Conservation (phyloP, 2,888 invertebrate genomes). For the Pterobdella sp. region DNA sequence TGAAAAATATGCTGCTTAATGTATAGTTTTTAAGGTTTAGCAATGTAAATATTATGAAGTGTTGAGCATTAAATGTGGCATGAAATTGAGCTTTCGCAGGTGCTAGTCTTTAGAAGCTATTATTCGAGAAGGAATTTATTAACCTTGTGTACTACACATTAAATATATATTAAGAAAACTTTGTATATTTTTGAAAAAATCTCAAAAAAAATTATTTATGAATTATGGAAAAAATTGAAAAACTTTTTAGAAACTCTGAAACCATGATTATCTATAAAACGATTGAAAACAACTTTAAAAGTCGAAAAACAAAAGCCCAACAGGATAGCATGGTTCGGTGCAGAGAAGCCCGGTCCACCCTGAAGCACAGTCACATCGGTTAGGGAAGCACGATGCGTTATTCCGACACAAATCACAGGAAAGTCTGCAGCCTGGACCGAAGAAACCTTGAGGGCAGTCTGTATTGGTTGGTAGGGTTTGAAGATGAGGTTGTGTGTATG, state of each 20-base stretch:
- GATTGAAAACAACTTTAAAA: background rate
- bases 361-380: constrained; percentile 48
- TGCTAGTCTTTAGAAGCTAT: too few relatives aligned
- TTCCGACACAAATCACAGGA: constrained; percentile 46
- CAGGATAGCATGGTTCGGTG: constrained; percentile 15
- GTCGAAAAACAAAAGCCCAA: background rate
- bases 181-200: constrained; percentile 2
- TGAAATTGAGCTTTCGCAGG: too few relatives aligned
- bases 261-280: background rate
- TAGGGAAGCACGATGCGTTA: constrained; percentile 47
- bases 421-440: constrained; percentile 48
- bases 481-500: background rate
- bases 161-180: too few relatives aligned
- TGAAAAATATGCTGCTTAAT: too few relatives aligned
- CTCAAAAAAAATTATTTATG: background rate
- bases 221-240: background rate
- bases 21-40: too few relatives aligned
- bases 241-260: background rate
- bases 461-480: background rate
- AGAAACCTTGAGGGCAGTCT: constrained; percentile 57
- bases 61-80: too few relatives aligned
- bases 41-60: too few relatives aligned
- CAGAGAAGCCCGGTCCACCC: constrained; percentile 38
- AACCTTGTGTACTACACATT: too few relatives aligned
- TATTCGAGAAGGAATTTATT: too few relatives aligned